phyloP scores from a whole-genome alignment of 1,140 invertebrate species.

The Drosophila hydei region DNA sequence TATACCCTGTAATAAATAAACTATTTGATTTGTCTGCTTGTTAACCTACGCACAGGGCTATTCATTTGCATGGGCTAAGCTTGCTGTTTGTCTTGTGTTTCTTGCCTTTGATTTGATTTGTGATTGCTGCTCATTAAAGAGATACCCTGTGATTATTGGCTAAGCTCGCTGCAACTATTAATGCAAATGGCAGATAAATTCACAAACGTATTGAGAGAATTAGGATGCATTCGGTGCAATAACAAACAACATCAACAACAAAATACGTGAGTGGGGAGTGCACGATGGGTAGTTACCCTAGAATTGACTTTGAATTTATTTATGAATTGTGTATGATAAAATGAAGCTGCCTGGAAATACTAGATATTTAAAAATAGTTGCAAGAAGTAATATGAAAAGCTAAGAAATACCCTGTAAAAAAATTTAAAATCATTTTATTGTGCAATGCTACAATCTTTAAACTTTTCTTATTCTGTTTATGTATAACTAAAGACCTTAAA shows the following conservation, averaged over 20 bases:
- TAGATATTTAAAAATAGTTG: too few species aligned
- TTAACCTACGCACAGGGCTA: slow-evolving; percentile 3
- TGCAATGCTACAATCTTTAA: too few species aligned
- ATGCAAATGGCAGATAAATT: slow-evolving; percentile 33
- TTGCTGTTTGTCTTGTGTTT: not conserved
- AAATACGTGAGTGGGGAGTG: not conserved
- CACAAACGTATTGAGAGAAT: slow-evolving; percentile 34
- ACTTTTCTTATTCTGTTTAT: too few species aligned
- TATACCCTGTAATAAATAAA: slow-evolving; percentile 22
- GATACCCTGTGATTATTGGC: slow-evolving; percentile 17
- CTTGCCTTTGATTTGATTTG: slow-evolving; percentile 10
- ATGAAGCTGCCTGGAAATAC: too few species aligned
- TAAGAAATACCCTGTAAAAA: too few species aligned
- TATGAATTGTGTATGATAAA: too few species aligned
- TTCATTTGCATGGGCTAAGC: too few species aligned
- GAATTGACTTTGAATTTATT: too few species aligned
- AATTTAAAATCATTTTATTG: too few species aligned
- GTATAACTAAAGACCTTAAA: too few species aligned
- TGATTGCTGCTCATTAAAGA: slow-evolving; percentile 23
- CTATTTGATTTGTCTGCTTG: slow-evolving; percentile 4
- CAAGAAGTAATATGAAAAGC: too few species aligned
- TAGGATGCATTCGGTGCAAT: slow-evolving; percentile 31
- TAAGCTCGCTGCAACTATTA: slow-evolving; percentile 21
- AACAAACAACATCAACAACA: slow-evolving; percentile 42
- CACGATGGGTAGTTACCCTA: not conserved